Evolutionary conservation across 1,140 invertebrate genomes (phyloP), one percentile per base, ranked within the genome.

Genomic region (Caenorhabditis remanei): DNA sequence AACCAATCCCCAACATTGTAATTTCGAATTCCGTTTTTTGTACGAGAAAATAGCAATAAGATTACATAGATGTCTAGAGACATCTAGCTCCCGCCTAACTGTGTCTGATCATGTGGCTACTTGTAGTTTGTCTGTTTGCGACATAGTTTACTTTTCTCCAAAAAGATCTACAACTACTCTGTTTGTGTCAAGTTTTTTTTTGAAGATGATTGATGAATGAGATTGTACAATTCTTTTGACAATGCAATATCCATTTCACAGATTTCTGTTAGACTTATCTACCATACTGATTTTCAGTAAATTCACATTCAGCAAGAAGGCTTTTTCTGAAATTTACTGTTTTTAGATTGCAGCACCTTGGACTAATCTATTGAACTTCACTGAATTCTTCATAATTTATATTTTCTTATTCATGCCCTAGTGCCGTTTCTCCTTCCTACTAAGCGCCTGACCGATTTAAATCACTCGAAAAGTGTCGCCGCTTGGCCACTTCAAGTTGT

Each of bases 381-480:
- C 32, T 32, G 2, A 1, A 32, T 32, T 71, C 21, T 46, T 32
- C 16, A 4, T 32, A 71, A 71, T 32, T n/a, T 32, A 32, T 32
- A 32, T 32, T 32, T 32, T 32, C 32, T 32, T 32, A 32, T 32
- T 32, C 32, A 32, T 32, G 32, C 32, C 32, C 1, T 32, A 65
- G 8, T 11, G 11, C 2, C 8, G 40, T 40, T 32, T 7, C 14
- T 71, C 5, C 43, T 21, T 46, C 65, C 4, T 46, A 11, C 65
- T 32, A 41, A 24, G 71, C 71, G 46, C 71, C 71, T 79, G 71
- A 79, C 46, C 46, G 71, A 79, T 79, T 79, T 50, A 32, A 79
- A 79, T 79, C 71, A 79, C 71, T 79, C 46, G 71, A 79, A 79
- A 79, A 50, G 71, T 79, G 71, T 79, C 46, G 71, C 71, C 46